Base-by-base conservation (phyloP, 2,888 invertebrate genomes). In the Abscondita cerata region DNA sequence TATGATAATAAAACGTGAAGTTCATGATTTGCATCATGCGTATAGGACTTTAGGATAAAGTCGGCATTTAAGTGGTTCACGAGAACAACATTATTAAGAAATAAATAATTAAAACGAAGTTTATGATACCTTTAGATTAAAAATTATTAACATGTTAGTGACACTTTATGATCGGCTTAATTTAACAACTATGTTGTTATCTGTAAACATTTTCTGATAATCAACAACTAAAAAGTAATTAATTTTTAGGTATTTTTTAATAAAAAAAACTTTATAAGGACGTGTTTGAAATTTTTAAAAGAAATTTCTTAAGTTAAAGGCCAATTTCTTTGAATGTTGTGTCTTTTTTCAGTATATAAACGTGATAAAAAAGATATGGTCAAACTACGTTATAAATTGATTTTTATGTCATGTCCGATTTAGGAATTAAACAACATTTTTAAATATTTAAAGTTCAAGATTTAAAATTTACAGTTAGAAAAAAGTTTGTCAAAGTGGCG, bases 81-180 rank as follows among this genome's bases (percentile, higher is more conserved):
- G 33, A 59, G 48, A 40, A 18, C 41, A 38, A 47, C 40, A 41
- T 59, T 53, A 59, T 59, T 59, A 59, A 53, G 59, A 59, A 48
- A 59, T 53, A 59, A 59, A 59, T 59, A 59, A 47, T 40, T 40
- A 53, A 59, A 36, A 11, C n/a, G 38, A 48, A 53, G 52, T 59
- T 59, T 59, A 59, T 47, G 52, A 41, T 38, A 48, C 12, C 25
- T 53, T 52, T 44, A 44, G 9, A 44, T 44, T 44, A 18, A 5
- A 44, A 44, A 44, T 11, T 44, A 44, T 44, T 44, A 44, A 44
- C 44, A 44, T 44, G 44, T 44, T 44, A 44, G 19, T 44, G 44
- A 44, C 40, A 15, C n/a, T 15, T 40, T 40, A 11, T 40, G n/a
- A 76, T 76, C 72, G 70, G 70, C 72, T 71, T 73, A 75, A 74